Conservation (phyloP, 2,797 vertebrate genomes). For the Caiman crocodilus region DNA sequence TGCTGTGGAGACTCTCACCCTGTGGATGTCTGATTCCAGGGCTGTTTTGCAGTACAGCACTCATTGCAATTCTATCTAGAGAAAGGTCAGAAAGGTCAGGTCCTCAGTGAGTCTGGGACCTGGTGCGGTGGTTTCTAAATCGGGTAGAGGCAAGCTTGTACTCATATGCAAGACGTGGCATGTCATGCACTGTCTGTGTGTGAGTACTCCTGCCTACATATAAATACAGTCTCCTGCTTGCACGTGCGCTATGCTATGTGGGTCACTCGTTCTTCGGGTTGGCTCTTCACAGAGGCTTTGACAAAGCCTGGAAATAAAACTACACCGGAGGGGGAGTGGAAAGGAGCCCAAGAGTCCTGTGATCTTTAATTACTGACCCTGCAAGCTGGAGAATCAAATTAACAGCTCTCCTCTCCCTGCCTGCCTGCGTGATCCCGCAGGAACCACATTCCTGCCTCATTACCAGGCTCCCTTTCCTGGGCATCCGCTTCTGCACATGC, state of each 20-base stretch:
- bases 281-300: neutral
- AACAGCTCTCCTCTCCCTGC: neutral
- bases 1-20: neutral
- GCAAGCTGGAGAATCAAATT: neutral
- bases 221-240: neutral
- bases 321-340: neutral
- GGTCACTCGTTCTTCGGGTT: neutral
- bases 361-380: neutral
- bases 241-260: neutral
- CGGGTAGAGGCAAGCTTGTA: neutral
- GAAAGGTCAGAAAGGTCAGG: neutral
- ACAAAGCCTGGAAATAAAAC: neutral
- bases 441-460: neutral
- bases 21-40: neutral
- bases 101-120: neutral
- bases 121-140: neutral
- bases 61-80: neutral
- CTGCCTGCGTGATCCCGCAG: neutral
- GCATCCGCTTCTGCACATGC: neutral
- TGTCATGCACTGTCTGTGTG: neutral
- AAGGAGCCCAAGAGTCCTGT: neutral
- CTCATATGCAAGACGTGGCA: neutral
- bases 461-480: neutral
- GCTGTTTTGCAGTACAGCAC: neutral
- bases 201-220: neutral